These are phyloP conservation scores for Corydoras maculifer DNA, from an alignment of 2,113 vertebrate species.

Conservation along the genomic window DNA sequence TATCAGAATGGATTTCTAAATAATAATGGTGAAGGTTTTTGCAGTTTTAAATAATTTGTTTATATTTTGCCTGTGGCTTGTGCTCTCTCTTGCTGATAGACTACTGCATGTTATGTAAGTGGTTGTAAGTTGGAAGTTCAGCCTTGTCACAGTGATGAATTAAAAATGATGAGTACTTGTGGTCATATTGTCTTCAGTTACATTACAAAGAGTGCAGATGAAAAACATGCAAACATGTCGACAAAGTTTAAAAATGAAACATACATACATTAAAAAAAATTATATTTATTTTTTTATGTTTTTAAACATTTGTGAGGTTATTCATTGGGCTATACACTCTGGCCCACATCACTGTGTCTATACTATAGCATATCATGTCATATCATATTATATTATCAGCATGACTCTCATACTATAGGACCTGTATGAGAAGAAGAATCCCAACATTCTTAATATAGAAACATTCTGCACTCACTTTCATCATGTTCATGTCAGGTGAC, in stretches of 20 bases:
- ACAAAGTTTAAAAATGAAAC: background rate
- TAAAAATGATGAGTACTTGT: slow-evolving; percentile 27
- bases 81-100: slow-evolving; percentile 33
- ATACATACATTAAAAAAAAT: too few relatives aligned
- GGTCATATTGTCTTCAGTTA: slow-evolving; percentile 7
- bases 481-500: too few relatives aligned
- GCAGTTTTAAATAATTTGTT: slow-evolving; percentile 28
- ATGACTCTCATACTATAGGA: background rate
- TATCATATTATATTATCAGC: background rate
- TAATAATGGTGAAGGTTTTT: slow-evolving; percentile 1
- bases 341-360: too few relatives aligned
- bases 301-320: too few relatives aligned
- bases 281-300: too few relatives aligned
- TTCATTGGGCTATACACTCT: too few relatives aligned
- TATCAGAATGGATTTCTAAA: background rate
- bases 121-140: slow-evolving; percentile 44
- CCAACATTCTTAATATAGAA: too few relatives aligned
- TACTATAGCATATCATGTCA: too few relatives aligned
- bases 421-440: too few relatives aligned
- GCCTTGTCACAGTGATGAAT: slow-evolving; percentile 40
- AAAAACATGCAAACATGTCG: background rate
- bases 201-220: too few relatives aligned
- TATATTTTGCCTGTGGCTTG: slow-evolving; percentile 22
- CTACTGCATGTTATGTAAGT: slow-evolving; percentile 50
- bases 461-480: too few relatives aligned